These are phyloP conservation scores for Phoenicopterus ruber DNA, from an alignment of 2,113 vertebrate genomes.

Conservation along the genomic window DNA sequence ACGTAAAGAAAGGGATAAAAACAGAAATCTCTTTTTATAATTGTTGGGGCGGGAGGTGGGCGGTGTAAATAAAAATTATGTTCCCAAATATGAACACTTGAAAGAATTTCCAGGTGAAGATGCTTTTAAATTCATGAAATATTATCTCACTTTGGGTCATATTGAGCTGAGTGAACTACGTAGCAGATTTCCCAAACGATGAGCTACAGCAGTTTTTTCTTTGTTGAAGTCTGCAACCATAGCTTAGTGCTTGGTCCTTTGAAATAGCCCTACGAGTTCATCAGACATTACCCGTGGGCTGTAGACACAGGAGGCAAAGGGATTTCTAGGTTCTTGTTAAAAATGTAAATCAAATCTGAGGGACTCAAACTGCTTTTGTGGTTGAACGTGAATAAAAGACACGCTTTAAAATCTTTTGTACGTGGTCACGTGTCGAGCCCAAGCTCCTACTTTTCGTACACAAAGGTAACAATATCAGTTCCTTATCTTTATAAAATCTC, in stretches of 20 bases:
- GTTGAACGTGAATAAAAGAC: neutral
- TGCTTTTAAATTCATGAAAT: neutral
- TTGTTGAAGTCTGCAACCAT: neutral
- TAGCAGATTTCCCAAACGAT: neutral
- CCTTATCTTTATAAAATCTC: constrained; percentile 39
- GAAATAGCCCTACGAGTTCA: neutral
- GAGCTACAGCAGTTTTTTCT: neutral
- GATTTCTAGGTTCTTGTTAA: constrained; percentile 26
- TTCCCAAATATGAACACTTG: neutral
- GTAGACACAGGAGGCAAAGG: neutral
- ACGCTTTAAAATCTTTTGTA: neutral
- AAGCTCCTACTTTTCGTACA: neutral
- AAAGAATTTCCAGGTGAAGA: neutral
- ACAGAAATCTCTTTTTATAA: neutral
- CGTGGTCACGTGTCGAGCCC: neutral
- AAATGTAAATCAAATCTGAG: constrained; percentile 18
- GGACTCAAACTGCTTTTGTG: neutral
- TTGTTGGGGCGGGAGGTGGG: too few species aligned
- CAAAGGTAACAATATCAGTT: constrained; percentile 7
- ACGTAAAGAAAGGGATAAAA: neutral
- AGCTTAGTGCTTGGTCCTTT: neutral
- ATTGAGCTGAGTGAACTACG: neutral
- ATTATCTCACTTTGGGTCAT: neutral
- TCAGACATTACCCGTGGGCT: neutral
- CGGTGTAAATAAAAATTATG: too few species aligned